These are phyloP conservation scores for Drosophila sulfurigaster DNA, from an alignment of 1,140 invertebrate species.

Conservation along the genomic window DNA sequence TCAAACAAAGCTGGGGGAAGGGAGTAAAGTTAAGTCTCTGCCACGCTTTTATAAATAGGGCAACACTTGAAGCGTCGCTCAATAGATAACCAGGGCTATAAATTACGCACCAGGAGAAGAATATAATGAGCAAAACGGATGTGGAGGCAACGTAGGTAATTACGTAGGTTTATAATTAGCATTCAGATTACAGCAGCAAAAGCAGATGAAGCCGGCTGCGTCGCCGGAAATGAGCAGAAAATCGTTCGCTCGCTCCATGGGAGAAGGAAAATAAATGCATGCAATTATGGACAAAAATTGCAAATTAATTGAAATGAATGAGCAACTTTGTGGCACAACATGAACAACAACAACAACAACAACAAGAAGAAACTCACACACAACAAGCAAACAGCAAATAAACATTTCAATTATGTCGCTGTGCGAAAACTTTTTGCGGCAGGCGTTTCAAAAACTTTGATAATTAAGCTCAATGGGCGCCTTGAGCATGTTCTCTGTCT, in stretches of 20 bases:
- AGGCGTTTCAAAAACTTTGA: slow-evolving; percentile 56
- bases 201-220: slow-evolving; percentile 30
- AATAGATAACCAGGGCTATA: slow-evolving; percentile 51
- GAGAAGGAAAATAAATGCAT: slow-evolving; percentile 36
- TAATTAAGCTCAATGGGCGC: slow-evolving; percentile 72
- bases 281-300: slow-evolving; percentile 68
- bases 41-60: slow-evolving; percentile 35
- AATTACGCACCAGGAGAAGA: slow-evolving; percentile 52
- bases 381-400: slow-evolving; percentile 59
- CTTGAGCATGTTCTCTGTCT: slow-evolving; percentile 8
- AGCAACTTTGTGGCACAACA: slow-evolving; percentile 32
- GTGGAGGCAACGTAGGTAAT: slow-evolving; percentile 40
- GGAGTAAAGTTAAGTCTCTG: slow-evolving; percentile 9
- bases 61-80: slow-evolving; percentile 48
- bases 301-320: slow-evolving; percentile 76
- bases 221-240: not conserved
- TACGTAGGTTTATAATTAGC: slow-evolving; percentile 68
- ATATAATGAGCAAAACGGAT: slow-evolving; percentile 5
- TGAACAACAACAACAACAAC: no score
- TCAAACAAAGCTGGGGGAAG: not conserved
- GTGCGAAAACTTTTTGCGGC: slow-evolving; percentile 45
- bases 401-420: slow-evolving; percentile 80
- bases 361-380: slow-evolving; percentile 8
- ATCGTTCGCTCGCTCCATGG: not conserved
- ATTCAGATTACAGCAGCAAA: slow-evolving; percentile 55